Conservation (phyloP, 2,113 vertebrate genomes). For the Nyctibius bracteatus region DNA sequence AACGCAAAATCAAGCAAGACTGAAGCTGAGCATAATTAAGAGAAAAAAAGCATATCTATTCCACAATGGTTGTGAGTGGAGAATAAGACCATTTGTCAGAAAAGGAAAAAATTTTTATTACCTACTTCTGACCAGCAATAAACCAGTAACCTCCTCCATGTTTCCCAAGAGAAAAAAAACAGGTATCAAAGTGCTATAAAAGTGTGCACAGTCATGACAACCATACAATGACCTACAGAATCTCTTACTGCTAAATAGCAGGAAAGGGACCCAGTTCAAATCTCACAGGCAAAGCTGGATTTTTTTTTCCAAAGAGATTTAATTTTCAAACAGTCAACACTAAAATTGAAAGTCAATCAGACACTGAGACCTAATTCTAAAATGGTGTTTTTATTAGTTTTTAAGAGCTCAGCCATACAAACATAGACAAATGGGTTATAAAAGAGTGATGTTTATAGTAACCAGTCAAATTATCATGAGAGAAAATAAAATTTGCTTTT, state of each 20-base stretch:
- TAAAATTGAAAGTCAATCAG: neutral
- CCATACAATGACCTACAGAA: neutral
- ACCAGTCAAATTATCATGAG: neutral
- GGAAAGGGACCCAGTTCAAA: neutral
- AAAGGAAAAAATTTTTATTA: neutral
- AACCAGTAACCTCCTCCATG: neutral
- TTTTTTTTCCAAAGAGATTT: neutral
- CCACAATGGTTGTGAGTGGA: neutral
- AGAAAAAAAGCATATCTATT: neutral
- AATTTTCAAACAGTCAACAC: neutral
- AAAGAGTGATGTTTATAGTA: neutral
- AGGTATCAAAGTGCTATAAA: neutral
- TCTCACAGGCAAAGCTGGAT: neutral
- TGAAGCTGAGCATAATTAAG: neutral
- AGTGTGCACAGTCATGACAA: neutral
- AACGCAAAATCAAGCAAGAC: neutral
- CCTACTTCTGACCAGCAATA: neutral
- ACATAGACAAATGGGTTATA: neutral
- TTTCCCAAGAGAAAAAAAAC: neutral
- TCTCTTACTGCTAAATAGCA: neutral
- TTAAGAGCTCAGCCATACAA: neutral
- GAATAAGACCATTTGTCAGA: neutral
- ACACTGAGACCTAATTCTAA: neutral
- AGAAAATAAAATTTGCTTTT: neutral
- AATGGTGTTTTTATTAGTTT: neutral